These are phyloP conservation scores for Phalacrocorax pelagicus DNA, from an alignment of 2,113 vertebrate genomes.

Conservation along the genomic window DNA sequence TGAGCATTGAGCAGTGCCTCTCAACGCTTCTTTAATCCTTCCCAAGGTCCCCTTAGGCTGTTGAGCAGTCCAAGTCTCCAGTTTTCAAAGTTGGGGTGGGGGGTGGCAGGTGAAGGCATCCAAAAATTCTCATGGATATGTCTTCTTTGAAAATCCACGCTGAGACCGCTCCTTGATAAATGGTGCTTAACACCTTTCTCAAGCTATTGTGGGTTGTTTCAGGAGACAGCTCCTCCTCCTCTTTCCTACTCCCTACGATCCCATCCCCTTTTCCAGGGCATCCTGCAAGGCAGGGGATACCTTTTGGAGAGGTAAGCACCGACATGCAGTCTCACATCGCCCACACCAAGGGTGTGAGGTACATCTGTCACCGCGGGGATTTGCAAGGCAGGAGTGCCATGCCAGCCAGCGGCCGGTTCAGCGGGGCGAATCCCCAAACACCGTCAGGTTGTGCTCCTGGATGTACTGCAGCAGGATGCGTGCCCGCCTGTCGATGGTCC, in stretches of 20 bases:
- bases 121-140: neutral
- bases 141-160: neutral
- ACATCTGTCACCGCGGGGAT: accelerated
- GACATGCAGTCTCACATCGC: accelerated
- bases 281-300: neutral
- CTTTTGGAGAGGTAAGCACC: neutral
- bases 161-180: neutral
- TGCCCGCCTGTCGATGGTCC: conserved; percentile 76
- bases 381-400: accelerated
- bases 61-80: neutral
- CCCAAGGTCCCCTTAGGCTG: neutral
- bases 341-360: accelerated
- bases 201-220: neutral
- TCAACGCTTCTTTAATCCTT: neutral
- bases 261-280: neutral
- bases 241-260: neutral
- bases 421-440: conserved; percentile 11
- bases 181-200: neutral
- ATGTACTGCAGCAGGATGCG: conserved; percentile 80
- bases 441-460: conserved; percentile 66
- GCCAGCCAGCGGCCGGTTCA: neutral
- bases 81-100: neutral
- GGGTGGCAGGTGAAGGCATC: neutral
- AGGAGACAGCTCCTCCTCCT: neutral
- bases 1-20: neutral